These are phyloP conservation scores for Melinopterus prodromus DNA, from an alignment of 2,888 invertebrate genomes.

Conservation along the genomic window DNA sequence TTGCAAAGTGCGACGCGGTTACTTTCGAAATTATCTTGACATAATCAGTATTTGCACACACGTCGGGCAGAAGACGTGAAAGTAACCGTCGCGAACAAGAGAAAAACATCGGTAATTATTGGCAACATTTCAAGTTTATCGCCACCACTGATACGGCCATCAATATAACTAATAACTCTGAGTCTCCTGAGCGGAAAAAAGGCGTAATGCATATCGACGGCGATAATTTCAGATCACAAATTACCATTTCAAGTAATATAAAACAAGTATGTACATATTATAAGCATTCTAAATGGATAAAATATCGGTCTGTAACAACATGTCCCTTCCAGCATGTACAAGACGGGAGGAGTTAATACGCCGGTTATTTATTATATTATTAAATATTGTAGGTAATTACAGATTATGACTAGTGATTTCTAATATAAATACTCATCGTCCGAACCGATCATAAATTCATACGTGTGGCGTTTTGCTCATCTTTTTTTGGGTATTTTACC, in stretches of 20 bases:
- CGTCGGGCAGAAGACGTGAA: conserved; percentile 4
- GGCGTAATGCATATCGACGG: conserved; percentile 8
- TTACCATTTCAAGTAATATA: conserved; percentile 16
- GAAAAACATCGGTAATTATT: conserved; percentile 19
- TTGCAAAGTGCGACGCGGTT: neutral
- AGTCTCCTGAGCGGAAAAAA: conserved; percentile 9
- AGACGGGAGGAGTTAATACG: neutral
- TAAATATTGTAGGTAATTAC: conserved; percentile 4
- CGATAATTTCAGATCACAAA: conserved; percentile 6
- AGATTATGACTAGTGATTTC: neutral
- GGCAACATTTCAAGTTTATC: conserved; percentile 20
- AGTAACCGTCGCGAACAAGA: conserved; percentile 7
- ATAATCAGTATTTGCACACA: conserved; percentile 4
- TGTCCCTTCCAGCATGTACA: conserved; percentile 30
- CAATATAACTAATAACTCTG: neutral
- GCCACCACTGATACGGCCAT: neutral
- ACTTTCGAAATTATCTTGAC: conserved; percentile 4
- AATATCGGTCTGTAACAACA: conserved; percentile 30
- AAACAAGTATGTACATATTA: conserved; percentile 9
- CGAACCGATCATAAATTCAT: neutral
- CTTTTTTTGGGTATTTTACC: neutral
- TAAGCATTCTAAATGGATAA: conserved; percentile 15
- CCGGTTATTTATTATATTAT: neutral
- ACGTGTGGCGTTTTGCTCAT: neutral
- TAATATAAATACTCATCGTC: neutral